phyloP scores from a whole-genome alignment of 2,797 vertebrate genomes.

The Oreochromis grahami region DNA sequence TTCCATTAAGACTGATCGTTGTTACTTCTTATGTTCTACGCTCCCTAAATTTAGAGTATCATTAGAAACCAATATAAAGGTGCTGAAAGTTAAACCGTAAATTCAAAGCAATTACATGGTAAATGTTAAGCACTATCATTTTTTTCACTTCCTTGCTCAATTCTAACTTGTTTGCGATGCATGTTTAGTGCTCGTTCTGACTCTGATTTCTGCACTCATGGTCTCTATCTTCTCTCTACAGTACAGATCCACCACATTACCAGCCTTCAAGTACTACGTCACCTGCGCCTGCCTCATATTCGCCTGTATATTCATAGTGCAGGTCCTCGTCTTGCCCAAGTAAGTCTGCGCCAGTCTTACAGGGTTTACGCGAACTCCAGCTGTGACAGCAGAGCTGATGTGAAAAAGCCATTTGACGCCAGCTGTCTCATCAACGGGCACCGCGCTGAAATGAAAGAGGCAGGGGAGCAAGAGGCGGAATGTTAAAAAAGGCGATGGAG shows the following conservation, averaged over 20 bases:
- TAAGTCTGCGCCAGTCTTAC: constrained; percentile 74
- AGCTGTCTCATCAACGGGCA: constrained; percentile 46
- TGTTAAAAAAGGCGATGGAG: constrained; percentile 33
- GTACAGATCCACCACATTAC: constrained; percentile 94
- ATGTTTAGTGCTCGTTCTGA: neutral
- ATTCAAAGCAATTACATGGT: neutral
- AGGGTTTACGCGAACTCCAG: constrained; percentile 12
- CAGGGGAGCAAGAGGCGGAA: constrained; percentile 31
- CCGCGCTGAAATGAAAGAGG: constrained; percentile 24
- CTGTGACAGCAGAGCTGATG: constrained; percentile 22
- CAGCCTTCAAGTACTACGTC: constrained; percentile 97
- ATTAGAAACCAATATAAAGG: neutral
- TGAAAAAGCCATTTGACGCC: constrained; percentile 50
- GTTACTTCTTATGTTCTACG: neutral
- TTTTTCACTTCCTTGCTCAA: neutral
- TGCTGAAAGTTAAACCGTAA: neutral
- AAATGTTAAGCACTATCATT: neutral
- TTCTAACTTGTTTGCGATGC: neutral
- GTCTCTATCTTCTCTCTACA: constrained; percentile 60
- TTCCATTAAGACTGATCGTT: neutral
- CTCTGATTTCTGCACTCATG: neutral
- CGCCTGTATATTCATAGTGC: constrained; percentile 96
- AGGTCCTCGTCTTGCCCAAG: constrained; percentile 94
- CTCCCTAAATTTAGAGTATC: neutral
- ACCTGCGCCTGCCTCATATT: constrained; percentile 97